Conservation (phyloP, 2,797 vertebrate genomes). For the Ateles fusciceps region DNA sequence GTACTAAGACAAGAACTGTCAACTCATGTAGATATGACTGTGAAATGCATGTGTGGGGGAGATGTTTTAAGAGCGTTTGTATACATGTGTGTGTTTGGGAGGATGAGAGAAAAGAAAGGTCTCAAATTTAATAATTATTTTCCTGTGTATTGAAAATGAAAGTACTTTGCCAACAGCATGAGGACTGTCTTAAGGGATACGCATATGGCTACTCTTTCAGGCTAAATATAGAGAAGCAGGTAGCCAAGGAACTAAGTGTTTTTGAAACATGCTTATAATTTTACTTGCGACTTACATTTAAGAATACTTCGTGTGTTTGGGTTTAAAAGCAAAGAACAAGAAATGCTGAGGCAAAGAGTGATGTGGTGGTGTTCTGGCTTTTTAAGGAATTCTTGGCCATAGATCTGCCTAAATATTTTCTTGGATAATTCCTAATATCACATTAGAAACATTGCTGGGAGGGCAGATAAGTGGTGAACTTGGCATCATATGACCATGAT, state of each 20-base stretch:
- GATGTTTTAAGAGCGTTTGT: no score
- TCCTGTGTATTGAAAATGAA: background rate
- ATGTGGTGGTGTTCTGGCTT: background rate
- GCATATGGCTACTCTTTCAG: background rate
- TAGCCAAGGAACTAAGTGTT: background rate
- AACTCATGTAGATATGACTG: no score
- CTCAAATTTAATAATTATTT: background rate
- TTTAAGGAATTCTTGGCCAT: background rate
- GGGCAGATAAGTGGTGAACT: background rate
- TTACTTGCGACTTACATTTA: background rate
- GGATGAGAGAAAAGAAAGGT: background rate
- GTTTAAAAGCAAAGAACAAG: background rate
- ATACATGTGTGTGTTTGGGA: background rate
- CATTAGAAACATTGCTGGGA: background rate
- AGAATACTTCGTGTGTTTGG: background rate
- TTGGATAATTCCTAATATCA: background rate
- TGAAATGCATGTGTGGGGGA: no score
- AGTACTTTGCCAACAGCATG: background rate
- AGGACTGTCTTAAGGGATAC: background rate
- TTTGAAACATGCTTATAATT: slow-evolving; percentile 17
- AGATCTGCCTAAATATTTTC: background rate
- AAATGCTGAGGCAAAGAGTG: background rate
- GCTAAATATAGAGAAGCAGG: background rate
- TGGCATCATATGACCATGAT: background rate
- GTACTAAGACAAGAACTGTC: no score